Base-by-base conservation (phyloP, 2,888 invertebrate species). In the Trachelus iudaicus region DNA sequence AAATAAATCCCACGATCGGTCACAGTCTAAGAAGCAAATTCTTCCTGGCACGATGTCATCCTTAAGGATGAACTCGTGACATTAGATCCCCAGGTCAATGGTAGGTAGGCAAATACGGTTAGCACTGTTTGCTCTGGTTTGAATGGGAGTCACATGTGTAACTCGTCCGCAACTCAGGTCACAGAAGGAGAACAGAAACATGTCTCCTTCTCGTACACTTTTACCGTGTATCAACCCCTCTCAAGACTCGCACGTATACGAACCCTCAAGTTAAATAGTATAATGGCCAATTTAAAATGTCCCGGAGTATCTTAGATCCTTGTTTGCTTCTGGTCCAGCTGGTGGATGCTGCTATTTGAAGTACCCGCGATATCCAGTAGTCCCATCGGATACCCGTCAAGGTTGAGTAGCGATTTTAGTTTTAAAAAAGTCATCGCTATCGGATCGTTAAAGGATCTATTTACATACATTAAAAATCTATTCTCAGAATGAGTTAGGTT, bases 231-330 rank as follows among this genome's bases (percentile, higher is more conserved):
- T 71, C 71, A 33, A 71, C 31, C 71, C 34, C 34, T 71, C 31
- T 6, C 71, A 33, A 31, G 33, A 71, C 71, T 71, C 15, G 2
- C 34, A 31, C 71, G 30, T 30, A 40, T 15, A 76, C 81, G 83
- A 86, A 87, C 89, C 90, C 90, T 88, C 89, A 91, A 91, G 91
- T 91, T 91, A 91, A 91, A 91, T 91, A 91, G 90, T 91, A 91
- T 91, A 91, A 91, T 91, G 89, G 91, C 91, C 91, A 91, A 91
- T 91, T 91, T 91, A 91, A 91, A 91, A 91, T 90, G 89, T 89
- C 88, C 87, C 86, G 84, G 84, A 89, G 90, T 90, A 87, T 87
- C 90, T 90, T 88, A 89, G 90, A 90, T 89, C 85, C 88, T 83
- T 89, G 87, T 91, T 89, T 90, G 89, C 87, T 79, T 76, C 69